Percentiles rank a stretch among this genome's conserved stretches.
These are phyloP conservation scores for Eutrigla gurnardus DNA, from an alignment of 2,797 vertebrate genomes.

Conservation along the genomic window DNA sequence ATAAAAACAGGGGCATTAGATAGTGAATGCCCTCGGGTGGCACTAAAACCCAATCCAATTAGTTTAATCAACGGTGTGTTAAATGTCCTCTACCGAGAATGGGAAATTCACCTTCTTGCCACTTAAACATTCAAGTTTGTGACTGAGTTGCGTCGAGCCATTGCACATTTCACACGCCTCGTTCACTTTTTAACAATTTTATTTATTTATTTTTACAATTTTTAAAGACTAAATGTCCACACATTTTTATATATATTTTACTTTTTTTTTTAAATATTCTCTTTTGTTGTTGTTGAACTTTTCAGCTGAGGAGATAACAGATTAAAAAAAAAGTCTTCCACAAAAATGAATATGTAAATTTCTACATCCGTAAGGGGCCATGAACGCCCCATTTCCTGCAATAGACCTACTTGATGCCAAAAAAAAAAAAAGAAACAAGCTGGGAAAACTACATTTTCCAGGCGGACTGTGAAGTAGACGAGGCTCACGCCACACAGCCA, in stretches of 20 bases:
- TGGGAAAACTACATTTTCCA: slow-evolving; percentile 14
- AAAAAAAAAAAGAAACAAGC: background rate
- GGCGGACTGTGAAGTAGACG: slow-evolving; percentile 19
- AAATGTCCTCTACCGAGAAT: slow-evolving; percentile 37
- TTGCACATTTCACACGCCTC: background rate
- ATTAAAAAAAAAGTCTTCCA: background rate
- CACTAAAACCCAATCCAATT: slow-evolving; percentile 60
- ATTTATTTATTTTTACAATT: background rate
- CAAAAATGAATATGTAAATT: background rate
- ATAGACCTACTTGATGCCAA: background rate
- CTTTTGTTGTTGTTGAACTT: fast-evolving
- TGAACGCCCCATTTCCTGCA: slow-evolving; percentile 12
- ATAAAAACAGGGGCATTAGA: slow-evolving; percentile 31
- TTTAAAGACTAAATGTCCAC: no score
- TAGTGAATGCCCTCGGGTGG: slow-evolving; percentile 16
- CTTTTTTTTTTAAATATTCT: background rate
- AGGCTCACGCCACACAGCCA: background rate
- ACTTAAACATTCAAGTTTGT: slow-evolving; percentile 26
- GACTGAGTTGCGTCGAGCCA: background rate
- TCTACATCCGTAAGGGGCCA: fast-evolving
- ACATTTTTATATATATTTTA: background rate
- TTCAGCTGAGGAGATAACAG: background rate
- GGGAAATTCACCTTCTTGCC: slow-evolving; percentile 22
- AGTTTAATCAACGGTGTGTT: slow-evolving; percentile 61
- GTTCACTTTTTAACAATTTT: background rate